These are phyloP conservation scores for Melinaea marsaeus DNA, from an alignment of 2,888 invertebrate species.

Conservation along the genomic window DNA sequence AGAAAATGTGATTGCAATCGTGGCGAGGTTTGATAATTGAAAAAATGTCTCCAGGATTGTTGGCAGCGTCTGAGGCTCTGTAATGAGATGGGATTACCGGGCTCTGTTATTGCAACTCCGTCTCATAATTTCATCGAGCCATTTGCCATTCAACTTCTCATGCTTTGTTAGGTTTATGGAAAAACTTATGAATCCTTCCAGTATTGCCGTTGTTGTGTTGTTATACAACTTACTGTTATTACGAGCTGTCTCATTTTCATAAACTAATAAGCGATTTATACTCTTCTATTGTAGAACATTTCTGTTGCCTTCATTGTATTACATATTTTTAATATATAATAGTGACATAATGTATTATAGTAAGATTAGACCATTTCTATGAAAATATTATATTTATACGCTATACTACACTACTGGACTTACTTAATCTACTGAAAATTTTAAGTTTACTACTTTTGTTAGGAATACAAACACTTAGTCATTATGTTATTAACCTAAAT, in stretches of 20 bases:
- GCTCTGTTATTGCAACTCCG: conserved; percentile 33
- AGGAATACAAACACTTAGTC: too few species aligned
- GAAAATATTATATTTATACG: too few species aligned
- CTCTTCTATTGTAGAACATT: too few species aligned
- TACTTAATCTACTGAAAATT: too few species aligned
- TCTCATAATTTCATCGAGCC: conserved; percentile 27
- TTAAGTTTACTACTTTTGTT: too few species aligned
- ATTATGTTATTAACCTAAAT: too few species aligned
- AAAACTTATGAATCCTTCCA: neutral
- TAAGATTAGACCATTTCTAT: too few species aligned
- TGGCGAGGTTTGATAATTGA: conserved; percentile 65
- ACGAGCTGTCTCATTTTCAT: neutral
- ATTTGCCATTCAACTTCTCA: conserved; percentile 17
- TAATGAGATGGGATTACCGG: conserved; percentile 60
- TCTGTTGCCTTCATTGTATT: too few species aligned
- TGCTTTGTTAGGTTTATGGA: conserved; percentile 6
- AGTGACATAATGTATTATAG: too few species aligned
- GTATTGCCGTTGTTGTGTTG: conserved; percentile 2
- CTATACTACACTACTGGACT: too few species aligned
- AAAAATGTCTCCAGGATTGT: conserved; percentile 69
- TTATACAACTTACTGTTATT: neutral
- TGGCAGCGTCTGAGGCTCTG: conserved; percentile 43
- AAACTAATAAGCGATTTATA: neutral
- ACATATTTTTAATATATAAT: too few species aligned
- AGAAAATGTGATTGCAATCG: conserved; percentile 61